Base-by-base conservation (phyloP, 1,140 invertebrate genomes). In the Eupeodes corollae region DNA sequence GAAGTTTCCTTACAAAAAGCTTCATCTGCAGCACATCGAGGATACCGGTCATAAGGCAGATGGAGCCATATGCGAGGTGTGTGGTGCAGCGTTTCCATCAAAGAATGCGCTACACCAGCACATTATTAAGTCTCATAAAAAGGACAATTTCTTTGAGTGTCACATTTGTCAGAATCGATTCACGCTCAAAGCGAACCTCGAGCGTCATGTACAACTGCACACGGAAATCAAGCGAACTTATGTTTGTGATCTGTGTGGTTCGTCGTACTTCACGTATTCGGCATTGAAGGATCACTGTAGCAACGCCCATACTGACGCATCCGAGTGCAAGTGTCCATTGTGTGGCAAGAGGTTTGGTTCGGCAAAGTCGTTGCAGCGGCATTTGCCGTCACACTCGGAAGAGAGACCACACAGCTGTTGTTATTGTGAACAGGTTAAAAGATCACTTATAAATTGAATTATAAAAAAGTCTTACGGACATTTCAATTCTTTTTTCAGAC, bases 331-430 rank as follows among this genome's bases (percentile, higher is more conserved):
- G 40, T 68, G 65, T 37, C 61, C 63, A 40, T 50, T 67, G 32
- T 68, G 65, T 45, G 62, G 62, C 39, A 67, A 67, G 42, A 54
- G 59, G 19, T 68, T 68, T 19, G 61, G 59, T 13, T 66, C 61
- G 1, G 60, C 56, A 13, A 65, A 66, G 41, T 65, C 65, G 8
- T 60, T 90, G 30, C 83, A 83, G 14, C 72, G 86, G 1, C 88
- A 91, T 57, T 83, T 91, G 81, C 88, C 88, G 56, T 86, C 84
- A 19, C 88, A 91, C 67, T 88, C 84, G 6, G 86, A 90, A 63
- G 86, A 90, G 59, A 71, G 86, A 39, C 87, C 87, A 11, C 85
- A 90, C 60, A 88, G 88, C 56, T 91, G 88, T 64, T 81, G 80
- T 51, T 82, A 88, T 38, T 90, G 88, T 57, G 61, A 65, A 55